Evolutionary conservation across 2,888 invertebrate species (phyloP).

Genomic region (Drosophila limbata): DNA sequence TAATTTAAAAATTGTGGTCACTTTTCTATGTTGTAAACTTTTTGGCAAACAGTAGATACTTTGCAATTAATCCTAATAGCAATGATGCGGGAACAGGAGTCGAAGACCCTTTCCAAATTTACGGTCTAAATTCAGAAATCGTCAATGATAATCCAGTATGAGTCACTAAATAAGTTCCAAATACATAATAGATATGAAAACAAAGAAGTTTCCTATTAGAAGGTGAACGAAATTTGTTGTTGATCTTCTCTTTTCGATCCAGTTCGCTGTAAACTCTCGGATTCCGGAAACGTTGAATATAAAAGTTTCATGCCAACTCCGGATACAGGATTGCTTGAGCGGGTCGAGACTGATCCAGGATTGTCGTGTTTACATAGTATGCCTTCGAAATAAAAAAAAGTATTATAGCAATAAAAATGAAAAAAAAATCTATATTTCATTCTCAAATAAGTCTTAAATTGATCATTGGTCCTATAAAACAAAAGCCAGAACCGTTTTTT

Average conservation of each 20-base stretch:
- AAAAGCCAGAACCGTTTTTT: no score
- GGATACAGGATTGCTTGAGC: neutral
- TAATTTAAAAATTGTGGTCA: slow-evolving; percentile 47
- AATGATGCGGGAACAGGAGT: neutral
- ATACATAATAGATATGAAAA: neutral
- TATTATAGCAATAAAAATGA: no score
- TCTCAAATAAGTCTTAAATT: neutral
- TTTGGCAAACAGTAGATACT: neutral
- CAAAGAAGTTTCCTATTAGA: neutral
- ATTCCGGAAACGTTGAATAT: neutral
- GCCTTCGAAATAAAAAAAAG: no score
- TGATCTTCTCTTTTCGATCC: neutral
- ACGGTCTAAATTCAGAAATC: neutral
- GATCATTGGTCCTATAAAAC: no score
- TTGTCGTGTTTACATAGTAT: no score
- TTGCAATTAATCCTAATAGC: neutral
- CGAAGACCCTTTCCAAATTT: neutral
- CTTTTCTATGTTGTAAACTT: neutral
- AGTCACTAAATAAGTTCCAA: neutral
- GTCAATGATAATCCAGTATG: neutral
- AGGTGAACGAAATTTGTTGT: neutral
- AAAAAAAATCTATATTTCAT: no score
- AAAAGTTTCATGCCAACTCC: neutral
- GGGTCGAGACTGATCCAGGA: no score
- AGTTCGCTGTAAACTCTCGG: neutral